These are phyloP conservation scores for Peromyscus polionotus DNA, from an alignment of 2,113 vertebrate genomes.

Conservation along the genomic window DNA sequence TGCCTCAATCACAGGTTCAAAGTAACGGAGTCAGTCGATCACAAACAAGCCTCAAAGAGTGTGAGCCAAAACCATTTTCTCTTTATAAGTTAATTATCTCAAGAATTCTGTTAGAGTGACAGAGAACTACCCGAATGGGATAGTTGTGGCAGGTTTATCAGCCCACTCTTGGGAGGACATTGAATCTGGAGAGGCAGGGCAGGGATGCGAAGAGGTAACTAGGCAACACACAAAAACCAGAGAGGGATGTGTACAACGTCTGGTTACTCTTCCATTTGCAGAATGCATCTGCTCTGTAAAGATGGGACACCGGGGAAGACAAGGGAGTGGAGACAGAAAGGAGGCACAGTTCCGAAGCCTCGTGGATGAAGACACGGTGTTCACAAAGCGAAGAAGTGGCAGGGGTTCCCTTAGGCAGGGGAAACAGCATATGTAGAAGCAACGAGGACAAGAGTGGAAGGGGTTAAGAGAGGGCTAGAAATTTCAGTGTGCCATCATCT, in stretches of 20 bases:
- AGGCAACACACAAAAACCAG: background rate
- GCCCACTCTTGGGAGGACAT: background rate
- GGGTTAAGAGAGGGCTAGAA: background rate
- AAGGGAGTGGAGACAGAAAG: background rate
- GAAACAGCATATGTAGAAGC: background rate
- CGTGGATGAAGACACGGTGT: background rate
- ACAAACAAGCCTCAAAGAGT: background rate
- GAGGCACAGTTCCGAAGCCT: background rate
- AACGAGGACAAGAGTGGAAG: background rate
- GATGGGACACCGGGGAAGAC: background rate
- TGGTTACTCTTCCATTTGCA: background rate
- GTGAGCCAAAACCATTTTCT: background rate
- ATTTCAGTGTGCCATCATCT: background rate
- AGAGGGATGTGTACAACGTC: fast-evolving
- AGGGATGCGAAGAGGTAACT: background rate
- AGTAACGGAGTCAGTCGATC: too few species aligned
- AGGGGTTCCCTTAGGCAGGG: background rate
- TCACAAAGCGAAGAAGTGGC: background rate
- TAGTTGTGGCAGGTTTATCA: background rate
- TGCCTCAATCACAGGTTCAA: background rate
- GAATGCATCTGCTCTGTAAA: background rate
- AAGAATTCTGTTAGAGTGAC: background rate
- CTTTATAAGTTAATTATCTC: background rate
- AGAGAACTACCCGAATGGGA: background rate
- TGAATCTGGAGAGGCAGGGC: background rate